Evolutionary conservation across 2,888 invertebrate genomes (phyloP).

Genomic region (Trilocha varians): DNA sequence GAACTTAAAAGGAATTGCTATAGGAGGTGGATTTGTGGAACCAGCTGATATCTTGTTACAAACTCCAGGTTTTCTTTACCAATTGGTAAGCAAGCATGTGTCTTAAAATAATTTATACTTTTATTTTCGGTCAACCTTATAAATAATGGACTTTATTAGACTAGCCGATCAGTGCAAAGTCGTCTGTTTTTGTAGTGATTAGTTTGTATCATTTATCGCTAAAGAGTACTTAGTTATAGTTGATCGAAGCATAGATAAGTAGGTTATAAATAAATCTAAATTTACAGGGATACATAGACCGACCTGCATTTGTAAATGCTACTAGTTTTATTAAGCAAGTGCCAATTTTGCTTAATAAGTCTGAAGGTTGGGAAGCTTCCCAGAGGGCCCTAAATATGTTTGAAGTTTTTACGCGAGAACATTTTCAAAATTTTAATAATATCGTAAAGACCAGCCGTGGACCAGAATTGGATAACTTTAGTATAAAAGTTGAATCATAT

Average conservation of each 20-base stretch:
- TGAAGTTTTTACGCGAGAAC: constrained; percentile 28
- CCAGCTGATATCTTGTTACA: constrained; percentile 49
- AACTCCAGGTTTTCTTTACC: constrained; percentile 45
- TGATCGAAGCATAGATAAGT: too few relatives aligned
- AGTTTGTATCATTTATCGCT: too few relatives aligned
- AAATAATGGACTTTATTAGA: too few relatives aligned
- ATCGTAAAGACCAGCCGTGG: constrained; percentile 41
- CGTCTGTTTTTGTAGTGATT: too few relatives aligned
- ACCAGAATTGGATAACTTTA: constrained; percentile 30
- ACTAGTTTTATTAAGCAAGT: constrained; percentile 31
- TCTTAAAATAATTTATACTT: too few relatives aligned
- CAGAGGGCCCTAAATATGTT: constrained; percentile 29
- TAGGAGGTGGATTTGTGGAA: constrained; percentile 61
- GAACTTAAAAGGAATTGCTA: constrained; percentile 60
- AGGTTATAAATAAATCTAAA: too few relatives aligned
- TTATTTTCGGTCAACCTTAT: too few relatives aligned
- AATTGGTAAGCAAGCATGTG: constrained; percentile 43
- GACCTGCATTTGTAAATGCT: constrained; percentile 31
- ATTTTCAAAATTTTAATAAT: constrained; percentile 47
- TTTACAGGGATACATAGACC: constrained; percentile 50
- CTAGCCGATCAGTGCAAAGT: too few relatives aligned
- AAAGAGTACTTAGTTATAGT: too few relatives aligned
- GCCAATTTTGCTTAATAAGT: constrained; percentile 31
- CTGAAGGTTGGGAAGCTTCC: constrained; percentile 28
- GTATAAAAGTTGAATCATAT: constrained; percentile 36